Base-by-base conservation (phyloP, 2,797 vertebrate genomes). In the Carapus acus region DNA sequence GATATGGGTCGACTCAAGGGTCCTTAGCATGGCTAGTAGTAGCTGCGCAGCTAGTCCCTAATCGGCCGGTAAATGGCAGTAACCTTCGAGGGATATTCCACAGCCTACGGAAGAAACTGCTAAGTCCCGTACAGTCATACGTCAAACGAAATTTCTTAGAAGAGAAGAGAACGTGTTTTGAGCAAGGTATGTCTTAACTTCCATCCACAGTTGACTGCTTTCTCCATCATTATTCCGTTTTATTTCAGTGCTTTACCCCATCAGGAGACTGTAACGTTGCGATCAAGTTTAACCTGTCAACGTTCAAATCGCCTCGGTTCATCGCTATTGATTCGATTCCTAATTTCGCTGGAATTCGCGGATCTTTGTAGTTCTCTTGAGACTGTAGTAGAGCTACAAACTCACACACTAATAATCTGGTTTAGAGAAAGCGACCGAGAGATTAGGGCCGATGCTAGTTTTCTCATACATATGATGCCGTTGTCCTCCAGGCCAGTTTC, bases 121-220 rank as follows among this genome's bases (percentile, higher is more conserved):
- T 54, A 47, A 29, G 39, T 58, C 52, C 56, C 22, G 39, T 34
- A 54, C 54, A 58, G 57, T 61, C 57, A 46, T 63, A 34, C 16
- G 42, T 63, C 44, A 34, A 43, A 56, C 40, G 20, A 58, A 65
- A 78, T 72, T 78, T 86, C 79, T 85, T 77, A 79, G 82, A 83
- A 85, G 80, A 84, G 82, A 83, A 85, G 80, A 84, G 79, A 83
- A 81, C 86, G 81, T 84, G 81, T 80, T 71, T 82, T 83, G 2
- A 15, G 14, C 34, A 88, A 86, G 87, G 85, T 88, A 80, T n/a
- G 65, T 4, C 16, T 22, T 47, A 16, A 5, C 21, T 34, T 37
- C 8, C 43, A 21, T 6, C 21, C 2, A 3, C 11, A n/a, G 19
- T 12, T 36, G 36, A 53, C 1, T 5, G 1, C 20, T 41, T 11